Evolutionary conservation across 2,113 vertebrate species (phyloP), one percentile per base, ranked within the genome.

Genomic region (Ptyas mucosa): DNA sequence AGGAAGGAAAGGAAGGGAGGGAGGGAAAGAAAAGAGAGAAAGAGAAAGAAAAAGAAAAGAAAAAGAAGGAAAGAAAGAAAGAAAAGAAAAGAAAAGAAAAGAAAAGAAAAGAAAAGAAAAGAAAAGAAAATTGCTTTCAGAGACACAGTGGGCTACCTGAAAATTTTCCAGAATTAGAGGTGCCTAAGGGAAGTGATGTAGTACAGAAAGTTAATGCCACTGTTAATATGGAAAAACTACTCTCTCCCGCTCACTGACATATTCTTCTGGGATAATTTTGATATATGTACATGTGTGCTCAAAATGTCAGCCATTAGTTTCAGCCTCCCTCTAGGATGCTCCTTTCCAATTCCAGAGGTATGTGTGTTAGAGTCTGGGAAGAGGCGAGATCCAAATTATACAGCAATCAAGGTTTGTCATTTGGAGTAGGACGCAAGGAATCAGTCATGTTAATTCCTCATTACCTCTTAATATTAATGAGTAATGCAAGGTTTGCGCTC

Each of bases 301-400:
- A 97, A 98, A 98, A 98, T 97, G 98, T 98, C 98, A 98, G 97
- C 96, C 96, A 97, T 98, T 97, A 98, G 95, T 95, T 98, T 97
- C 93, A 89, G 89, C 92, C 92, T 98, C 95, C 95, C 96, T 64
- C 86, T 94, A 96, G 95, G 97, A 97, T 94, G 94, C 95, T 97
- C 94, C 89, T 93, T 97, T 95, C 90, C 29, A 92, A 89, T 94
- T 95, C 94, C 90, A 95, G 96, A 97, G 55, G 95, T 94, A 69
- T 5, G 20, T 55, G 20, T 94, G 93, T 81, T 93, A 93, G 92
- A 87, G 0, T 85, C 94, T 96, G 96, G 96, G 97, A 97, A 95
- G 92, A 49, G 86, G 95, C 29, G 21, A 94, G 95, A 95, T 95
- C 93, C 92, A 92, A 2, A 57, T 96, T 85, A 85, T 49, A 89